phyloP scores from a whole-genome alignment of 2,113 vertebrate species.

The Aix galericulata region DNA sequence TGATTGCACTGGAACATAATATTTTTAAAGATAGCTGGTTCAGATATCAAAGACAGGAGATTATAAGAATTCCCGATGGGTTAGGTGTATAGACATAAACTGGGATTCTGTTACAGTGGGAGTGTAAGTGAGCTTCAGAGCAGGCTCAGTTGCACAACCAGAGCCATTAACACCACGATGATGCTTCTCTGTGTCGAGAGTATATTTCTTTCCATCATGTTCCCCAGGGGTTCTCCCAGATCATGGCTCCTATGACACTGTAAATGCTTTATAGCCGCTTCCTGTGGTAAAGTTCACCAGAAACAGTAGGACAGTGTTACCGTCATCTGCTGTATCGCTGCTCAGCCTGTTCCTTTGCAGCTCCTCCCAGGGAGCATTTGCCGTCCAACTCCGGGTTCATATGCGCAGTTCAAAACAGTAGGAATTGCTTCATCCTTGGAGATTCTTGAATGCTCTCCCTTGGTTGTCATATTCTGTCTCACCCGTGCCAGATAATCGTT shows the following conservation, averaged over 20 bases:
- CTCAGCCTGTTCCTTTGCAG: background rate
- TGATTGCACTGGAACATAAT: background rate
- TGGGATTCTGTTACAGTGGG: background rate
- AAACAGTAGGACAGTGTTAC: background rate
- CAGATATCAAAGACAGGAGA: background rate
- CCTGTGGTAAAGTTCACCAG: background rate
- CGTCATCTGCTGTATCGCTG: accelerated
- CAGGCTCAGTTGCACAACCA: background rate
- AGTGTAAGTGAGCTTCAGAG: background rate
- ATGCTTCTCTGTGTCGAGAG: background rate
- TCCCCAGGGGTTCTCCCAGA: background rate
- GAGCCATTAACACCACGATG: accelerated
- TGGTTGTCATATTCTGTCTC: constrained; percentile 38
- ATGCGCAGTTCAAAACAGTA: constrained; percentile 54
- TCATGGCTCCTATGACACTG: background rate
- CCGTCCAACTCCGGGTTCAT: background rate
- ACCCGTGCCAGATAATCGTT: constrained; percentile 8
- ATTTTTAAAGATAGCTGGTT: constrained; percentile 5
- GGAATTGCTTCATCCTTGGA: constrained; percentile 57
- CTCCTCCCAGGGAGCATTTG: background rate
- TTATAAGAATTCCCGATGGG: background rate
- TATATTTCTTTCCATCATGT: background rate
- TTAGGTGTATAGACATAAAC: background rate
- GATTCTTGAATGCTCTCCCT: constrained; percentile 50
- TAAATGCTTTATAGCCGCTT: background rate